Evolutionary conservation across 2,888 invertebrate species (phyloP), one percentile per base, ranked within the genome.

Genomic region (Pandemis cinnamomeana): DNA sequence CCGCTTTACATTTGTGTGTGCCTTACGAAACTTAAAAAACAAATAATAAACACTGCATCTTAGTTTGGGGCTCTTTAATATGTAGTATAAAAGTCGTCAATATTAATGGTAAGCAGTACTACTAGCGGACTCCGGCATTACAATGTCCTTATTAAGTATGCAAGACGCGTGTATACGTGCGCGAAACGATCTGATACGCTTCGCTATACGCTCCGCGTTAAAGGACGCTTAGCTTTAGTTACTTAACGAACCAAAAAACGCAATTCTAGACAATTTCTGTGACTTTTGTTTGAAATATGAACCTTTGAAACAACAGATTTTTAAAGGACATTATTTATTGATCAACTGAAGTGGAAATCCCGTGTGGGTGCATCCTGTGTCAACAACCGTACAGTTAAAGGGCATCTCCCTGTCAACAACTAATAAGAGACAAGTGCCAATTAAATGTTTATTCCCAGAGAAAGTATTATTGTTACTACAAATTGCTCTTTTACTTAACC

Each of bases 61-160:
- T 53, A 53, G n/a, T 15, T 15, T 53, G 13, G 53, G 53, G 7
- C 53, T 6, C n/a, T 15, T 53, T 53, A 53, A 15, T 15, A 46
- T 7, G 46, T 46, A 8, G 1, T 63, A 66, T 27, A 66, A 27
- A 36, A 36, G 53, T 60, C 44, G 64, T 27, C 51, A 72, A 46
- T 36, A 73, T 73, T 69, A 55, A 55, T 66, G 48, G 64, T 60
- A 73, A 69, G 48, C 55, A 20, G 51, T 55, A 36, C 44, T 68
- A 68, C 15, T 63, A 63, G 63, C 55, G 55, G 63, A 63, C 69
- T 58, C 20, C 42, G 42, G 27, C 48, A 72, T 73, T 15, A 70
- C 70, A 70, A 73, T 73, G 27, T 58, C 70, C 70, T 70, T 73
- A 73, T 73, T 73, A 60, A 66, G 70, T 70, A 73, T 73, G 73